Evolutionary conservation across 2,797 vertebrate species (phyloP).

Genomic region (Telmatherina bonti): DNA sequence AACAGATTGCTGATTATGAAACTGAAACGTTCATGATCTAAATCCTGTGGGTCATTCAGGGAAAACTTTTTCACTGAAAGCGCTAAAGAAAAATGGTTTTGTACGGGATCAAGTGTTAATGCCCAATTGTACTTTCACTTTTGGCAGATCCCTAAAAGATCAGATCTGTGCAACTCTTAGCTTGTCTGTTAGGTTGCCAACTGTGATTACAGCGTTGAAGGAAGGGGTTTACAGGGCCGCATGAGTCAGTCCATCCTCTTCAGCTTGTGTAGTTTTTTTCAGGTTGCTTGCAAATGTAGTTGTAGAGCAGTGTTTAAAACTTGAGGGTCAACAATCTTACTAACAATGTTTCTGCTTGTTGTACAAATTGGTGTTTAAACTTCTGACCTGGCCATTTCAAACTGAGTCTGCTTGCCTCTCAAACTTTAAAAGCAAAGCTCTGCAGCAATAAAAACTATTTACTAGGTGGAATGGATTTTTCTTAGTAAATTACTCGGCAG

Average conservation of each 20-base stretch:
- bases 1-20: conserved; percentile 32
- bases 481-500: background rate
- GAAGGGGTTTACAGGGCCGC: conserved; percentile 1
- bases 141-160: background rate
- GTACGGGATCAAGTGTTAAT: background rate
- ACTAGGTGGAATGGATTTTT: background rate
- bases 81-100: too few species aligned
- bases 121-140: background rate
- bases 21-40: conserved; percentile 19
- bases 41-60: background rate
- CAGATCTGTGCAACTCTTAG: background rate
- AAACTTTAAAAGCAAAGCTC: background rate
- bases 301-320: background rate
- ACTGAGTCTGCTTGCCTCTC: background rate
- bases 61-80: background rate
- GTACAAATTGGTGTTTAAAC: conserved; percentile 22
- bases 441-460: background rate
- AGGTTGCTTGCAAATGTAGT: conserved; percentile 9
- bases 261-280: conserved; percentile 7
- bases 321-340: background rate
- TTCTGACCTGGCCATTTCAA: conserved; percentile 18
- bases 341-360: conserved; percentile 12
- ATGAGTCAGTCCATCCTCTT: conserved; percentile 4
- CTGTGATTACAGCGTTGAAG: conserved; percentile 1
- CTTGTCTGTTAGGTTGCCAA: background rate